A percentile compares a stretch with the other conserved stretches of the same genome.
These are phyloP conservation scores for Alcedo quadribrachys DNA, from an alignment of 2,797 vertebrate species.

Conservation along the genomic window DNA sequence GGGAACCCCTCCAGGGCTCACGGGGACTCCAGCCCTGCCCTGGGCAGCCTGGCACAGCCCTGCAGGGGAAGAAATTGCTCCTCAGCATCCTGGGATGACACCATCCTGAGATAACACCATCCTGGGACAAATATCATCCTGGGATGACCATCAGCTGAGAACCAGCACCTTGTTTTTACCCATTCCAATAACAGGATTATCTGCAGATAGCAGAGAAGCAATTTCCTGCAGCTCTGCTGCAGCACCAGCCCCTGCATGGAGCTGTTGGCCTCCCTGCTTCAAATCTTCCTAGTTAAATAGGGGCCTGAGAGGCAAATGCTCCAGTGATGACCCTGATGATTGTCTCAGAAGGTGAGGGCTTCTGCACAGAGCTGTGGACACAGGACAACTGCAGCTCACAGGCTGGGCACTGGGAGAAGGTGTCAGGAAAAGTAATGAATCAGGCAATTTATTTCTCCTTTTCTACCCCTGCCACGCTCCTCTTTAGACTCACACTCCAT, in stretches of 20 bases:
- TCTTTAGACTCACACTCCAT: neutral
- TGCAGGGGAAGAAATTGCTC: no score
- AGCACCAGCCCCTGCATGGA: neutral
- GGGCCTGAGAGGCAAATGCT: neutral
- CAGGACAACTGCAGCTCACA: neutral
- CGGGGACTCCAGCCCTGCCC: no score
- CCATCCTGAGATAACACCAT: no score
- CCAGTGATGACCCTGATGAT: neutral
- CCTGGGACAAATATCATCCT: no score
- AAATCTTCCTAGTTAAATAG: neutral
- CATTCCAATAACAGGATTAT: neutral
- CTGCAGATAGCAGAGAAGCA: fast-evolving
- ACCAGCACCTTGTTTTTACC: neutral
- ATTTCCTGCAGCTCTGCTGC: neutral
- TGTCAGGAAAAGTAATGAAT: neutral
- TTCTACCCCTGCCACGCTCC: neutral
- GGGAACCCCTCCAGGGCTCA: no score
- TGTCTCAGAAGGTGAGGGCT: neutral
- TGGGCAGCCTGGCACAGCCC: no score
- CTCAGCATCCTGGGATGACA: no score
- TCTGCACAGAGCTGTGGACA: neutral
- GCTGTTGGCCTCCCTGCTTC: neutral
- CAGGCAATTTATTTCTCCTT: neutral
- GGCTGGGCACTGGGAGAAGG: neutral
- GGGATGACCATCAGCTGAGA: neutral